Evolutionary conservation across 2,797 vertebrate species (phyloP).

Genomic region (Pelobates cultripes): DNA sequence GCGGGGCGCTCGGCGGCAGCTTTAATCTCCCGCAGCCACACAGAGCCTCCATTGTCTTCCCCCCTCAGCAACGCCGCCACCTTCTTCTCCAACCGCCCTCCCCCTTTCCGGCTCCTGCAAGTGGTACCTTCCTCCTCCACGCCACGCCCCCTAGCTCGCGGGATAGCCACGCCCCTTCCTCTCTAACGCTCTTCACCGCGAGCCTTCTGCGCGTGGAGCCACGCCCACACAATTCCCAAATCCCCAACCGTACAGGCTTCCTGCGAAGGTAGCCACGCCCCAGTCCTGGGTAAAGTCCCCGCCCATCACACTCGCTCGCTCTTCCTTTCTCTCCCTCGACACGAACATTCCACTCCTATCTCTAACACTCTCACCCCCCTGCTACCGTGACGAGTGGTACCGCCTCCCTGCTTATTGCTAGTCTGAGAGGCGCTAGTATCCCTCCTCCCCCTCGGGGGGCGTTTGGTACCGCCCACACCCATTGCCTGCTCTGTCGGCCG

Average conservation of each 20-base stretch:
- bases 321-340: conserved; percentile 27
- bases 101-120: conserved; percentile 43
- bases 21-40: conserved; percentile 71
- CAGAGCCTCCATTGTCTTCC: conserved; percentile 77
- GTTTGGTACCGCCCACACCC: conserved; percentile 54
- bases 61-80: conserved; percentile 73
- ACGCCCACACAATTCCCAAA: conserved; percentile 65
- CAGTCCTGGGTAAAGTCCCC: neutral
- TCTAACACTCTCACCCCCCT: conserved; percentile 44
- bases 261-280: conserved; percentile 6
- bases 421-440: conserved; percentile 31
- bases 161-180: neutral
- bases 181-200: conserved; percentile 58
- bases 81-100: conserved; percentile 35
- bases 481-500: conserved; percentile 24
- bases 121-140: conserved; percentile 41
- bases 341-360: conserved; percentile 55
- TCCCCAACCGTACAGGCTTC: conserved; percentile 21
- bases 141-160: neutral
- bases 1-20: conserved; percentile 66
- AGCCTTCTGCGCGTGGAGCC: conserved; percentile 18
- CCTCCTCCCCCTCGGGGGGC: neutral
- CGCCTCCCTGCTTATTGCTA: conserved; percentile 53
- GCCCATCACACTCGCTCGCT: conserved; percentile 10
- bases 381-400: conserved; percentile 58